Conservation (phyloP, 1,140 invertebrate genomes). For the Hycleus phaleratus region DNA sequence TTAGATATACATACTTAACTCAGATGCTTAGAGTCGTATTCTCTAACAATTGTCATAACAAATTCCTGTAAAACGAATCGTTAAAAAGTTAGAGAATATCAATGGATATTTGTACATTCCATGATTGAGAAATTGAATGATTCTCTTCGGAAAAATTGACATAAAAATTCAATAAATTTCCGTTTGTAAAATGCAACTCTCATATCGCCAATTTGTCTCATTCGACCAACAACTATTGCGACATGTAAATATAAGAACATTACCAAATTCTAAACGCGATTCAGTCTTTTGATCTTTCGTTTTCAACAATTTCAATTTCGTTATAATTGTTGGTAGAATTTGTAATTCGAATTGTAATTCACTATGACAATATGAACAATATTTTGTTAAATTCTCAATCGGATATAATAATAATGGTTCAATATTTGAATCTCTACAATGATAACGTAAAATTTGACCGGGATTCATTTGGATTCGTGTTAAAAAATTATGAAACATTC, state of each 20-base stretch:
- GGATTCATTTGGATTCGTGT: slow-evolving; percentile 66
- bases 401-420: slow-evolving; percentile 57
- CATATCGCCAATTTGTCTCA: slow-evolving; percentile 57
- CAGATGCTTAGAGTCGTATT: too few relatives aligned
- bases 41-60: too few relatives aligned
- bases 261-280: slow-evolving; percentile 67
- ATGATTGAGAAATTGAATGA: too few relatives aligned
- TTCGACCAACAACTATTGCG: slow-evolving; percentile 73
- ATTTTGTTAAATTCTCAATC: slow-evolving; percentile 45
- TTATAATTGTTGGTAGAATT: slow-evolving; percentile 68
- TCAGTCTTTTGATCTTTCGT: slow-evolving; percentile 37
- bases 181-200: slow-evolving; percentile 65
- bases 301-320: slow-evolving; percentile 52
- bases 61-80: too few relatives aligned
- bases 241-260: slow-evolving; percentile 73
- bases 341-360: slow-evolving; percentile 73
- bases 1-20: too few relatives aligned
- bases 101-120: too few relatives aligned
- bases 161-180: slow-evolving; percentile 46
- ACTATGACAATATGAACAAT: slow-evolving; percentile 63
- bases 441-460: slow-evolving; percentile 70
- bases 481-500: slow-evolving; percentile 71
- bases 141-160: neutral
- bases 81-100: too few relatives aligned
- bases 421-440: slow-evolving; percentile 49